phyloP scores from a whole-genome alignment of 2,888 invertebrate species.

The Mythimna pallens region DNA sequence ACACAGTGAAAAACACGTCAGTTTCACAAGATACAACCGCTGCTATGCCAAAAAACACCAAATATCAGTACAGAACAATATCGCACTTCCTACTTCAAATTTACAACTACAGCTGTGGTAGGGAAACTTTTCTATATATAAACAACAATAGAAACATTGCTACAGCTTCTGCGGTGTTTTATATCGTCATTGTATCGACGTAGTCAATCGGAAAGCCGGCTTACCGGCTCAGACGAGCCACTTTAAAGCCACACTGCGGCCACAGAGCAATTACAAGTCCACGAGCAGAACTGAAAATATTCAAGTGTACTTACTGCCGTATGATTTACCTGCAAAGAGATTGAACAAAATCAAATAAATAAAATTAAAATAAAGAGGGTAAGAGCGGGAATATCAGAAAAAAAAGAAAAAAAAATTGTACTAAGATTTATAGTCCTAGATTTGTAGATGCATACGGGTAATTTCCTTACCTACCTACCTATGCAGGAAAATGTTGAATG shows the following conservation, averaged over 20 bases:
- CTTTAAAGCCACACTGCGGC: constrained; percentile 58
- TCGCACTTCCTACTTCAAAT: constrained; percentile 58
- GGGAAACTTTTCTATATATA: constrained; percentile 54
- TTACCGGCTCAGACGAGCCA: constrained; percentile 63
- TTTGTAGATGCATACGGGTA: constrained; percentile 6
- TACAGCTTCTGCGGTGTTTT: constrained; percentile 65
- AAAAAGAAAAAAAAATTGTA: background rate
- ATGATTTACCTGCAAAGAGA: constrained; percentile 59
- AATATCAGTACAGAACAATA: constrained; percentile 43
- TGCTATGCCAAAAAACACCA: constrained; percentile 37
- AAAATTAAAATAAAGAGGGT: constrained; percentile 19
- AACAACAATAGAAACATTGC: constrained; percentile 63
- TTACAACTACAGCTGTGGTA: constrained; percentile 49
- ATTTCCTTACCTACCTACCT: background rate
- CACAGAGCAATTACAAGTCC: constrained; percentile 48
- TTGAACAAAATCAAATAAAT: constrained; percentile 49
- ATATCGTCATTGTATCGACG: constrained; percentile 65
- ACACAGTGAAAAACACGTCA: constrained; percentile 31
- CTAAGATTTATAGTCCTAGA: background rate
- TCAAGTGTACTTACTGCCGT: constrained; percentile 57
- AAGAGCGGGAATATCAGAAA: background rate
- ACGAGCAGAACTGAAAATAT: constrained; percentile 56
- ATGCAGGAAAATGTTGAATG: no score
- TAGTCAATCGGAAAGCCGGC: constrained; percentile 68
- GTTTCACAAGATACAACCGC: constrained; percentile 14